Percentiles rank a stretch among this genome's conserved stretches.
Conservation (phyloP, 1,140 invertebrate species). For the Drosophila ercepeae region DNA sequence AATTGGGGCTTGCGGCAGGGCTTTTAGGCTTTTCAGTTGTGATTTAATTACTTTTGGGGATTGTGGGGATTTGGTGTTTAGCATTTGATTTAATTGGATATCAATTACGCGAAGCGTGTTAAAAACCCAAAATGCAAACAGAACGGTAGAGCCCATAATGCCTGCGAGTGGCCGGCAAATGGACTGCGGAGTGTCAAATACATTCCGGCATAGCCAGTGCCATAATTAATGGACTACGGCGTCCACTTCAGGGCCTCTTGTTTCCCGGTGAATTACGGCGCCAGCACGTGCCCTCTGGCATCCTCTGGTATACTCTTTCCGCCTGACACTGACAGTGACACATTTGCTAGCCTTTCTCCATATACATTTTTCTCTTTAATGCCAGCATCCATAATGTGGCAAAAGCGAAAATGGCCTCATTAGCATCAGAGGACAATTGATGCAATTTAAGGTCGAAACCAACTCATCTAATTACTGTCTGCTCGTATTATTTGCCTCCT, state of each 20-base stretch:
- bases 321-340: conserved; percentile 45
- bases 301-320: conserved; percentile 20
- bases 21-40: conserved; percentile 27
- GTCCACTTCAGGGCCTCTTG: conserved; percentile 56
- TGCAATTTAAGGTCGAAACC: background rate
- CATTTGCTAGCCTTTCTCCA: conserved; percentile 17
- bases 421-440: background rate
- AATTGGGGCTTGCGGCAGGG: conserved; percentile 12
- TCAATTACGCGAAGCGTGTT: conserved; percentile 11
- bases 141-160: background rate
- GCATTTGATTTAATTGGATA: conserved; percentile 43
- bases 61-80: background rate
- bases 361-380: conserved; percentile 26
- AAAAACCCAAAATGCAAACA: conserved; percentile 4
- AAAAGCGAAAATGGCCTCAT: background rate
- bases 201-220: conserved; percentile 13
- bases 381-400: conserved; percentile 20
- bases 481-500: conserved; percentile 19
- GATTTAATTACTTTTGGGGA: conserved; percentile 31
- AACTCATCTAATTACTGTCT: conserved; percentile 26
- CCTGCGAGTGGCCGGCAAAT: conserved; percentile 15
- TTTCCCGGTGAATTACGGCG: conserved; percentile 54
- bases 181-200: conserved; percentile 27
- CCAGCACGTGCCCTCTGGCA: conserved; percentile 46
- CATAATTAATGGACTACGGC: conserved; percentile 66